Conservation (phyloP, 2,113 vertebrate genomes). For the Echinops telfairi region DNA sequence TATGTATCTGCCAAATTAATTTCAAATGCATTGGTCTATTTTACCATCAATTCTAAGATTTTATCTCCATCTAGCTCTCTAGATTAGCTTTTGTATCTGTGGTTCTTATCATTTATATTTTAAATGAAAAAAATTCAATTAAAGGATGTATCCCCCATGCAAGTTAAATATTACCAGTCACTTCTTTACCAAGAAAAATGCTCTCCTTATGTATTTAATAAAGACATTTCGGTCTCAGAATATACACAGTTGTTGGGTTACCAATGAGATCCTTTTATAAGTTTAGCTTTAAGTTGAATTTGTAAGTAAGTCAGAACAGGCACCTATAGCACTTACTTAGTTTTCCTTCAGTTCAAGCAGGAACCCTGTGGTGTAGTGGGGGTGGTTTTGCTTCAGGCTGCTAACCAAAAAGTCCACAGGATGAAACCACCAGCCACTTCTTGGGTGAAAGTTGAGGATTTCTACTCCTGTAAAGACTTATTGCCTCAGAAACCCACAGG, state of each 20-base stretch:
- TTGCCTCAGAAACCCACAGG: too few relatives aligned
- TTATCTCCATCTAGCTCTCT: not conserved
- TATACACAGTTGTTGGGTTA: not conserved
- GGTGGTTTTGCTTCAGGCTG: too few relatives aligned
- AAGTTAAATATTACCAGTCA: not conserved
- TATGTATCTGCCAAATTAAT: not conserved
- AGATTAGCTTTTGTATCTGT: constrained; percentile 5
- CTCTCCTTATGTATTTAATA: constrained; percentile 39
- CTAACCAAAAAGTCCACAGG: too few relatives aligned
- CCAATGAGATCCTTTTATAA: not conserved
- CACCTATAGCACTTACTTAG: not conserved
- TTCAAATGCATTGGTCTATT: constrained; percentile 2
- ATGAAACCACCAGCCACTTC: too few relatives aligned
- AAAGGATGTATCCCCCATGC: not conserved
- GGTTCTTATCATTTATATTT: not conserved
- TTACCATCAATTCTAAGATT: constrained; percentile 19
- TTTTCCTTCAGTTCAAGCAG: too few relatives aligned
- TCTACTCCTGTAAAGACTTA: too few relatives aligned
- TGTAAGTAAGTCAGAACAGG: not conserved
- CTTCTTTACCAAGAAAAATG: constrained; percentile 32
- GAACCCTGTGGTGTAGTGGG: too few relatives aligned
- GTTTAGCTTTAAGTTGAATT: not conserved
- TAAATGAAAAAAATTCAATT: constrained; percentile 45
- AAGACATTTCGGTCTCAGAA: constrained; percentile 31
- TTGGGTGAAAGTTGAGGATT: too few relatives aligned